phyloP scores from a whole-genome alignment of 2,888 invertebrate genomes.

The Orchesellides sinensis region DNA sequence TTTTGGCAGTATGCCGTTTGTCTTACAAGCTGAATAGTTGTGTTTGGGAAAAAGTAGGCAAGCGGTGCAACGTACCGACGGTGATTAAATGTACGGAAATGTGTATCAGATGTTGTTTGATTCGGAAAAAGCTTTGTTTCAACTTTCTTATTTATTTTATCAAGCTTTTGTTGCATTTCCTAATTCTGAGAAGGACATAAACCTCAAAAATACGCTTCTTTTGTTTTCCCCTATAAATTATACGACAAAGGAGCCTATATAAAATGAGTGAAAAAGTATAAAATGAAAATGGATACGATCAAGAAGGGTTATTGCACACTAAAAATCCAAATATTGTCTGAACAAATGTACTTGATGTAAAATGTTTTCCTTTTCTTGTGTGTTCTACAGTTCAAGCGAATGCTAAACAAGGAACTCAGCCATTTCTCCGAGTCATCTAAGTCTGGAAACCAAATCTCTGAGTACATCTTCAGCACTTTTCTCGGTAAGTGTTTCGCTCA shows the following conservation, averaged over 20 bases:
- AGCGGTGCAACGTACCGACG: slow-evolving; percentile 41
- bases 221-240: too few relatives aligned
- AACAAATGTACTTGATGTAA: background rate
- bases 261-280: background rate
- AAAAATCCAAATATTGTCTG: background rate
- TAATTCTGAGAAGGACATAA: slow-evolving; percentile 27
- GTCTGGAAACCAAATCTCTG: slow-evolving; percentile 99
- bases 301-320: background rate
- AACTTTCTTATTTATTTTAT: too few relatives aligned
- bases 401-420: slow-evolving; percentile 99
- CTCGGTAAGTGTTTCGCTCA: slow-evolving; percentile 83
- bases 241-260: too few relatives aligned
- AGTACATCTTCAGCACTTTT: slow-evolving; percentile 99
- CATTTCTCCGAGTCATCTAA: slow-evolving; percentile 99
- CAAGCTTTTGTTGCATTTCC: background rate
- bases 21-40: too few relatives aligned
- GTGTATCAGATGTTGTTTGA: slow-evolving; percentile 11
- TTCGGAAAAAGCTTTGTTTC: too few relatives aligned
- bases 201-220: too few relatives aligned
- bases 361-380: background rate
- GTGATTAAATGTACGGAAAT: slow-evolving; percentile 13
- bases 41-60: slow-evolving; percentile 42
- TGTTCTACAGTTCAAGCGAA: slow-evolving; percentile 95
- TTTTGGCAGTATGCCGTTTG: slow-evolving; percentile 2
- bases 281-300: background rate